These are phyloP conservation scores for Drosophila virilis DNA, from an alignment of 1,140 invertebrate genomes.

Conservation along the genomic window DNA sequence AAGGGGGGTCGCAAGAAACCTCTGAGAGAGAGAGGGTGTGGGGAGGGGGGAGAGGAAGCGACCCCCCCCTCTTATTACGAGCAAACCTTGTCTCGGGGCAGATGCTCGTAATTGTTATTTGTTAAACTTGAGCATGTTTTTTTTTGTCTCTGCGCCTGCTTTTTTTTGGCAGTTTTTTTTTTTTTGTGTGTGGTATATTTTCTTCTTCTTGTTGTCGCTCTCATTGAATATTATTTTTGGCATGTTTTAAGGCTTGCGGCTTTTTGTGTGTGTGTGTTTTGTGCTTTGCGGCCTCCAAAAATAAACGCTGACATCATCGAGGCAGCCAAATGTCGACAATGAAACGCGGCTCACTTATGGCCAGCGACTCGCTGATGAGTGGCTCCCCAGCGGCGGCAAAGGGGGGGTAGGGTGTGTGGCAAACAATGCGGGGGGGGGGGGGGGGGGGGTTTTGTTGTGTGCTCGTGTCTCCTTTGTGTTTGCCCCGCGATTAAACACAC, in stretches of 20 bases:
- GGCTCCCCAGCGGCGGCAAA: not conserved
- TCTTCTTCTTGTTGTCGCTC: constrained; percentile 31
- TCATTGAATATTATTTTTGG: constrained; percentile 79
- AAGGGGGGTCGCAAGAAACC: not conserved
- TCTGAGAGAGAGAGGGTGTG: not conserved
- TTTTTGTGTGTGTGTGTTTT: constrained; percentile 53
- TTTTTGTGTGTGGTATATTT: constrained; percentile 17
- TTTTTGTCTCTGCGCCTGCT: constrained; percentile 21
- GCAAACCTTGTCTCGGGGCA: constrained; percentile 13
- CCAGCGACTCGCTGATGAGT: not conserved
- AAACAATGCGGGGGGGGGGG: not conserved
- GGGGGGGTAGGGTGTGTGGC: not conserved
- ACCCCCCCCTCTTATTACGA: constrained; percentile 10
- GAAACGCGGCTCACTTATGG: constrained; percentile 65
- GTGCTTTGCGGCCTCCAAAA: constrained; percentile 64
- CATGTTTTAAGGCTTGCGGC: constrained; percentile 67
- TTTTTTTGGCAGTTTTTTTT: constrained; percentile 29
- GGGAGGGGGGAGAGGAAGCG: too few relatives aligned
- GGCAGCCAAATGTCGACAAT: constrained; percentile 54
- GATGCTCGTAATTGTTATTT: constrained; percentile 56
- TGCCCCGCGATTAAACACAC: constrained; percentile 2
- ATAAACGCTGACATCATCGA: constrained; percentile 78
- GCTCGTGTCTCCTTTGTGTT: constrained; percentile 6
- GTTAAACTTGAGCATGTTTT: constrained; percentile 38
- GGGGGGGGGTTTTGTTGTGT: not conserved